phyloP scores from a whole-genome alignment of 2,113 vertebrate genomes.

The Theropithecus gelada region DNA sequence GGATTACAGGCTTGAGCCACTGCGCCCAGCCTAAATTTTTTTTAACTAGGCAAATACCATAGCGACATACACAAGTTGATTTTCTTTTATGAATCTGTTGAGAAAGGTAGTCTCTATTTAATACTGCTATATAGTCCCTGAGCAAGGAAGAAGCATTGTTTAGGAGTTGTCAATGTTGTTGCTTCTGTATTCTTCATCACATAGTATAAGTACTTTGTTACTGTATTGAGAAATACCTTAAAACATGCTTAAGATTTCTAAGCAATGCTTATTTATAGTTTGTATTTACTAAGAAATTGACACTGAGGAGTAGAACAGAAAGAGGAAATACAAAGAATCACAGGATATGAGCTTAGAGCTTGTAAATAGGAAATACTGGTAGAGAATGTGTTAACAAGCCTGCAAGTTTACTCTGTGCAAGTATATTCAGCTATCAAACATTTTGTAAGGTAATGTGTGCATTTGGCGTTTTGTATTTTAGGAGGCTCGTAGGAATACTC shows the following conservation, averaged over 20 bases:
- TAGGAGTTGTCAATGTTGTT: neutral
- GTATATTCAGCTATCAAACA: neutral
- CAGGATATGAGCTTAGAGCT: constrained; percentile 42
- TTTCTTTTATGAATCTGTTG: neutral
- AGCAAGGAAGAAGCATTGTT: neutral
- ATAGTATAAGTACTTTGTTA: neutral
- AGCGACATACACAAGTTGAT: neutral
- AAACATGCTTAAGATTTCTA: constrained; percentile 27
- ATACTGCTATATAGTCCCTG: neutral
- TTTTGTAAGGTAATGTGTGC: neutral
- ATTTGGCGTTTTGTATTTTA: constrained; percentile 69
- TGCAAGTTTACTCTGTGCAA: neutral
- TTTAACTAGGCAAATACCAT: neutral
- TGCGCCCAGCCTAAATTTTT: neutral
- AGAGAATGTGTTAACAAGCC: neutral
- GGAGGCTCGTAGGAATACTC: constrained; percentile 95
- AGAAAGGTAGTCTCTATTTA: neutral
- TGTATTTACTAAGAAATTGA: constrained; percentile 54
- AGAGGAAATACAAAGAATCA: constrained; percentile 61
- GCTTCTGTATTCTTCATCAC: neutral
- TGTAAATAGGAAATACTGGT: constrained; percentile 44
- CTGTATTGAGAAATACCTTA: constrained; percentile 24
- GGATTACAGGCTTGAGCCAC: too few relatives aligned
- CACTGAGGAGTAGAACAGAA: neutral
- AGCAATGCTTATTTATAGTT: constrained; percentile 52